Percentiles rank a stretch among this genome's conserved stretches.
phyloP scores from a whole-genome alignment of 2,113 vertebrate genomes.

The Hyperopisus bebe region DNA sequence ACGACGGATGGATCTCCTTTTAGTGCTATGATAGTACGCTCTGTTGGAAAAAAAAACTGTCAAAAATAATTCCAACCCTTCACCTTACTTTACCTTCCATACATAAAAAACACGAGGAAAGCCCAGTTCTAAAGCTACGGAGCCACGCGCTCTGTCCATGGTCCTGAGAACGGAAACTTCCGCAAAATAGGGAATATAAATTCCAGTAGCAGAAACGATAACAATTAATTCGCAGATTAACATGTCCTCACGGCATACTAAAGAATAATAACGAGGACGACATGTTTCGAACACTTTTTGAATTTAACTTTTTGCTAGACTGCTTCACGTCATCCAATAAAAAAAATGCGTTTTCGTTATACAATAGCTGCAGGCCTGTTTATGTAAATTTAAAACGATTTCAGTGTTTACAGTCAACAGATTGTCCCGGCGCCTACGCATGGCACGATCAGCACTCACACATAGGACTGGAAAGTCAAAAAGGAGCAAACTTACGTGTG shows the following conservation, averaged over 20 bases:
- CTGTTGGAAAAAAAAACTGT: background rate
- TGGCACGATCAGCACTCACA: background rate
- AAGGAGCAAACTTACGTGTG: conserved; percentile 82
- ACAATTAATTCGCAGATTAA: background rate
- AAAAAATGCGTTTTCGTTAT: background rate
- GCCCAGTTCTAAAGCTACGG: background rate
- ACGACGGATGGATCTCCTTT: background rate
- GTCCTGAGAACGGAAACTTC: conserved; percentile 40
- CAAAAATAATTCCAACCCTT: background rate
- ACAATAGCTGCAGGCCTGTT: background rate
- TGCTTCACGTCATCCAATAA: background rate
- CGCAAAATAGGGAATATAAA: background rate
- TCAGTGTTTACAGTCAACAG: background rate
- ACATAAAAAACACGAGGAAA: background rate
- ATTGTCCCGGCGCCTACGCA: background rate
- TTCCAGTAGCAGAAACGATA: background rate
- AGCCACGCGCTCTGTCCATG: conserved; percentile 39
- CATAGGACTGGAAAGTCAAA: background rate
- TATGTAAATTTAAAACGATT: background rate
- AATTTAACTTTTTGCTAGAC: background rate
- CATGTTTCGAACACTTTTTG: background rate
- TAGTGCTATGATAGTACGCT: background rate
- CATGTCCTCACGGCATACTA: background rate
- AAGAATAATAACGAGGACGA: background rate
- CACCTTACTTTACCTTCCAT: background rate